Base-by-base conservation (phyloP, 2,888 invertebrate genomes). In the Cerceris rybyensis region DNA sequence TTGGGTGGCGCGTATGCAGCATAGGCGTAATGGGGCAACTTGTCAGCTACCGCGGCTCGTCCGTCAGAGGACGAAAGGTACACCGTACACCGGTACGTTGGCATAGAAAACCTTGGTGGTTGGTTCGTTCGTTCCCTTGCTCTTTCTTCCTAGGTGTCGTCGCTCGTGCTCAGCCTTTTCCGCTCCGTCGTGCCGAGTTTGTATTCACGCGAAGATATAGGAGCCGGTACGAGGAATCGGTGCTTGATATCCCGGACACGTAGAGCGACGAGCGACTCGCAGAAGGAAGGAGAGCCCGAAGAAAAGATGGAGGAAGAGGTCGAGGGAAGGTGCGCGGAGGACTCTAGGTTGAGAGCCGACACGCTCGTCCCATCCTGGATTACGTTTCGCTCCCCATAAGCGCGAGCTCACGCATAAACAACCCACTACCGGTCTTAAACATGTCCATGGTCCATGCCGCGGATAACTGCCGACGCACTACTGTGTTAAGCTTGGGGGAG, bases 21-120 rank as follows among this genome's bases (percentile, higher is more conserved):
- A 88, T 85, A 85, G 87, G 85, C 88, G 87, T 90, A 90, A 90
- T 90, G 88, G 89, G 88, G 88, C 89, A 90, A 90, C 89, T 90
- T 90, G 89, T 90, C 90, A 88, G 90, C 90, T 89, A 90, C 90
- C 85, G 88, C 87, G 86, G 86, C 87, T 90, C 88, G 87, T 90
- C 86, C 87, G 88, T 89, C 89, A 89, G 87, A 80, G 79, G 86
- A 83, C 84, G 80, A 85, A 83, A 81, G 83, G 71, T 79, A 83
- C 77, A 85, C 69, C 75, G 67, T 57, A 65, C 41, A 43, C 71
- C 58, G 65, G 46, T 58, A 52, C 52, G 71, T 57, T 49, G 66
- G 58, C 70, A 71, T 71, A 73, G 82, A 54, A 68, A 72, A 73
- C 57, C 46, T 65, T 46, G 14, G 28, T 28, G 28, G 46, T 42